Evolutionary conservation across 2,113 vertebrate species (phyloP).

Genomic region (Bolborhynchus lineola): DNA sequence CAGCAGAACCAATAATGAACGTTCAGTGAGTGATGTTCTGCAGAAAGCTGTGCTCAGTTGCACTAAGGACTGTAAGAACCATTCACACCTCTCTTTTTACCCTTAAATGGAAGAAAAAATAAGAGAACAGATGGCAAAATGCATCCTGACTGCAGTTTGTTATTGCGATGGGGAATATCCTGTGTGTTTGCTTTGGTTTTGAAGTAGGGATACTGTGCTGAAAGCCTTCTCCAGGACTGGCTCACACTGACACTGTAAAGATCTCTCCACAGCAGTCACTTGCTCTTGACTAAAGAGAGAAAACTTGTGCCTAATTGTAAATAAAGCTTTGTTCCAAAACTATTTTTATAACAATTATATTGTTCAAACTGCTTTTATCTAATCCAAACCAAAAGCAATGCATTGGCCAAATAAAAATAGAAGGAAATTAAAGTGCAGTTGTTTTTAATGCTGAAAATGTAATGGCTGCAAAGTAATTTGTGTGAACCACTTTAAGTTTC

Average conservation of each 20-base stretch:
- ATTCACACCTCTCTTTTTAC: not conserved
- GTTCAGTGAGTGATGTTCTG: accelerated
- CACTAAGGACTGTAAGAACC: not conserved
- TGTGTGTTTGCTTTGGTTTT: accelerated
- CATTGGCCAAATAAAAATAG: not conserved
- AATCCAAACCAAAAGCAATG: not conserved
- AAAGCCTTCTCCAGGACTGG: not conserved
- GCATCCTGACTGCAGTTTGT: not conserved
- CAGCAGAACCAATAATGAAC: accelerated
- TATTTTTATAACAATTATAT: not conserved
- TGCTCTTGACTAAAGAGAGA: not conserved
- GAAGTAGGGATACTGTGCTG: not conserved
- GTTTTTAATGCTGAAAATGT: not conserved
- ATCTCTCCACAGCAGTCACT: not conserved
- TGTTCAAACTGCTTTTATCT: not conserved
- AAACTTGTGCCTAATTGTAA: not conserved
- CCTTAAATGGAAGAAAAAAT: not conserved
- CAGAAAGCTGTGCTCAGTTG: not conserved
- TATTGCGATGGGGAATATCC: not conserved
- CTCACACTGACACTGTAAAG: accelerated
- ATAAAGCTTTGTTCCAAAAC: not conserved
- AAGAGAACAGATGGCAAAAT: not conserved
- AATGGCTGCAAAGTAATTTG: not conserved
- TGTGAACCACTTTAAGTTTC: not conserved
- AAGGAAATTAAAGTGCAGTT: not conserved